Percentiles rank a stretch among this genome's conserved stretches.
Evolutionary conservation across 2,888 invertebrate species (phyloP).

Genomic region (Steromphala cineraria): DNA sequence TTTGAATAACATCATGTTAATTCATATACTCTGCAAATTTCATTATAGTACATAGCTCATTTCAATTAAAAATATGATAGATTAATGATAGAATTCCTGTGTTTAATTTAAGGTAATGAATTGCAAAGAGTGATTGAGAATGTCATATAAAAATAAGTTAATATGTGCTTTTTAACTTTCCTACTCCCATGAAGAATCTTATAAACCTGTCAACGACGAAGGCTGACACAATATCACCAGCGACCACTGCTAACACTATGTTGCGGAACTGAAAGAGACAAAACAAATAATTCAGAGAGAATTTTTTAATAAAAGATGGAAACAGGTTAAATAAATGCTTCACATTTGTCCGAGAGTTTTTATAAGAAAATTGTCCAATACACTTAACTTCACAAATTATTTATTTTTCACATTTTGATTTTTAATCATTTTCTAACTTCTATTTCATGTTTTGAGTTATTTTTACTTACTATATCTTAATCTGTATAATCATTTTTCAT

Average conservation of each 20-base stretch:
- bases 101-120: neutral
- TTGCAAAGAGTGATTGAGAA: neutral
- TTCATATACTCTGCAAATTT: no score
- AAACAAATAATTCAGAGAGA: constrained; percentile 4
- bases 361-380: no score
- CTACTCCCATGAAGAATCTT: constrained; percentile 66
- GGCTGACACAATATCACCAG: constrained; percentile 90
- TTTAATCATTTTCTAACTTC: no score
- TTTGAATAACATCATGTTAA: no score
- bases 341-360: neutral
- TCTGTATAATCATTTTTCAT: no score
- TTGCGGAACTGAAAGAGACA: constrained; percentile 88
- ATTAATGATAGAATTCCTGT: neutral
- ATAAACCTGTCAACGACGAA: constrained; percentile 86
- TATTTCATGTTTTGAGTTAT: no score
- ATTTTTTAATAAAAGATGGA: neutral
- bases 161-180: constrained; percentile 38
- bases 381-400: neutral
- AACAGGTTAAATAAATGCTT: neutral
- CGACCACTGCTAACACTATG: constrained; percentile 87
- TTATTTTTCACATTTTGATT: no score
- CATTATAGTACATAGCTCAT: no score
- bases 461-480: no score
- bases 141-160: constrained; percentile 4
- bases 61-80: no score